Percentiles rank a stretch among this genome's conserved stretches.
phyloP scores from a whole-genome alignment of 2,797 vertebrate genomes.

The Tinamus major region DNA sequence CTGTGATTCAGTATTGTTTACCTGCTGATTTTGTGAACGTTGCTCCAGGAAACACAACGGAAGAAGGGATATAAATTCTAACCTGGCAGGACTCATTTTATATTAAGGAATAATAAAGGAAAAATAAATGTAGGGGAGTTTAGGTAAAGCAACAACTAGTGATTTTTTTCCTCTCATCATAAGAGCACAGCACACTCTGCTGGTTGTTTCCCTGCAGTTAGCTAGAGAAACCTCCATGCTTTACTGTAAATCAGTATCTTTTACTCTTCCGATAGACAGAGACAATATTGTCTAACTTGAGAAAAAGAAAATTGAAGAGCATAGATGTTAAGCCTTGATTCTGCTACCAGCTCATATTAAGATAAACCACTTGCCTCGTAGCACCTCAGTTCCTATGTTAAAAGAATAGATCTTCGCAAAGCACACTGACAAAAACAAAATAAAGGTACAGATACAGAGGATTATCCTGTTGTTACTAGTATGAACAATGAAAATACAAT shows the following conservation, averaged over 20 bases:
- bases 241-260: not conserved
- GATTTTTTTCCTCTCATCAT: not conserved
- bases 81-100: not conserved
- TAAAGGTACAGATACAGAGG: not conserved
- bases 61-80: not conserved
- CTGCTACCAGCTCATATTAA: accelerated
- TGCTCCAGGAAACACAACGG: not conserved
- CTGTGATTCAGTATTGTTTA: not conserved
- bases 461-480: not conserved
- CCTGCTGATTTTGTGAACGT: not conserved
- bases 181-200: constrained; percentile 78
- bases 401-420: not conserved
- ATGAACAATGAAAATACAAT: not conserved
- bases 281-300: not conserved
- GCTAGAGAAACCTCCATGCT: not conserved
- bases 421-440: not conserved
- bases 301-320: not conserved
- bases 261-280: not conserved
- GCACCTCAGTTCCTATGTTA: not conserved
- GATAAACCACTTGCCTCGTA: not conserved
- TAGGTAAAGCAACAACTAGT: not conserved
- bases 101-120: constrained; percentile 11
- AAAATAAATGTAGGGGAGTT: not conserved
- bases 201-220: constrained; percentile 60
- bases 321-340: not conserved